These are phyloP conservation scores for Condylura cristata DNA, from an alignment of 2,113 vertebrate species.

Conservation along the genomic window DNA sequence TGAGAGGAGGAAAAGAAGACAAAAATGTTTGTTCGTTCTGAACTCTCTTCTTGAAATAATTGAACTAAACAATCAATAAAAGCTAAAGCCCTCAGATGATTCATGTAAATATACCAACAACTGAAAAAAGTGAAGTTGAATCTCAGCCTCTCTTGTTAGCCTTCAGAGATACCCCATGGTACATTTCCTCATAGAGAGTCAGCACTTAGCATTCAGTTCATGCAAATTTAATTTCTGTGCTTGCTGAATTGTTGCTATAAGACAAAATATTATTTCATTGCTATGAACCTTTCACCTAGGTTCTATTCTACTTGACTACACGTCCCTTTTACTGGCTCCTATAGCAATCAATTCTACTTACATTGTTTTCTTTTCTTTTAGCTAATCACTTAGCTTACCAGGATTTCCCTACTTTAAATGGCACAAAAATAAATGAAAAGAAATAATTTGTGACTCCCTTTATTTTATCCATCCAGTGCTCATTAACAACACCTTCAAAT, in stretches of 20 bases:
- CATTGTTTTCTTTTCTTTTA: background rate
- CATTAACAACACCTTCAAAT: conserved; percentile 1
- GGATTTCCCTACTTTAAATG: conserved; percentile 20
- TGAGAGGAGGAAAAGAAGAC: background rate
- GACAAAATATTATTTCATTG: conserved; percentile 13
- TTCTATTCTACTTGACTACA: background rate
- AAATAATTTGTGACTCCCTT: background rate
- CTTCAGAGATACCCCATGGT: background rate
- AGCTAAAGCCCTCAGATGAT: background rate
- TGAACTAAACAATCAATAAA: background rate
- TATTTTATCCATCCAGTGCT: background rate
- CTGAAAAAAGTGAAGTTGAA: background rate
- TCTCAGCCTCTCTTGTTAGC: background rate
- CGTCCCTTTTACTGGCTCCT: background rate
- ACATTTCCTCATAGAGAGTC: background rate
- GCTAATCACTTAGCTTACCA: background rate
- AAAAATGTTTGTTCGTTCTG: background rate
- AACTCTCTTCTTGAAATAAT: background rate
- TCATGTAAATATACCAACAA: background rate
- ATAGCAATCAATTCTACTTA: background rate
- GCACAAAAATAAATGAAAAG: conserved; percentile 33
- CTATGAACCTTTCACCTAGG: background rate
- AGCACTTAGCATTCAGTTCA: too few relatives aligned
- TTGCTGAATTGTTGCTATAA: background rate
- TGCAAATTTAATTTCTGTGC: background rate